These are phyloP conservation scores for Pterobdella sp. DNA, from an alignment of 2,888 invertebrate species.

Conservation along the genomic window DNA sequence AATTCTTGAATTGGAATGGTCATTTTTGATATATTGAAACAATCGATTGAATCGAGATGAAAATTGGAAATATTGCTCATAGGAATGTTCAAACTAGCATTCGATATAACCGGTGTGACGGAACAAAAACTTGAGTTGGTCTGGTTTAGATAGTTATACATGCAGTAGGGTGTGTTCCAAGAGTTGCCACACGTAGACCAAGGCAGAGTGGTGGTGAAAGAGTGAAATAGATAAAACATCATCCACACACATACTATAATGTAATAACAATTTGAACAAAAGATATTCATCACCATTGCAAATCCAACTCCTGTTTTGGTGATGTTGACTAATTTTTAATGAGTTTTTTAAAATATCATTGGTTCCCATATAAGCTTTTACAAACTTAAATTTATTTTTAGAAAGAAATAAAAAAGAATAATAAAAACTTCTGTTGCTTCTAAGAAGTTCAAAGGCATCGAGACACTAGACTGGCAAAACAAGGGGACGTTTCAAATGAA, in stretches of 20 bases:
- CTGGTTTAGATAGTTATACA: constrained; percentile 21
- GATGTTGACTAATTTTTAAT: too few relatives aligned
- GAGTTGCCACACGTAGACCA: constrained; percentile 87
- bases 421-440: too few relatives aligned
- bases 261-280: constrained; percentile 98
- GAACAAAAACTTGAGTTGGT: too few relatives aligned
- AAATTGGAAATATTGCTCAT: not conserved
- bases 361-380: not conserved
- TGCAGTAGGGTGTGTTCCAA: constrained; percentile 85
- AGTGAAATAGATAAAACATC: constrained; percentile 80
- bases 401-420: too few relatives aligned
- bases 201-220: constrained; percentile 64
- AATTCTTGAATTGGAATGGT: constrained; percentile 98
- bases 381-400: not conserved
- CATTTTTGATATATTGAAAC: too few relatives aligned
- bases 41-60: not conserved
- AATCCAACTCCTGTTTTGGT: constrained; percentile 77
- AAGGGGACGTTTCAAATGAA: not conserved
- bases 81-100: too few relatives aligned
- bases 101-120: too few relatives aligned
- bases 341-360: too few relatives aligned
- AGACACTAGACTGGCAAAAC: too few relatives aligned
- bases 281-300: constrained; percentile 95
- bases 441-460: too few relatives aligned
- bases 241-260: constrained; percentile 99